A percentile compares a stretch with the other conserved stretches of the same genome.
Conservation (phyloP, 1,140 invertebrate genomes). For the Tetramorium simillimum region DNA sequence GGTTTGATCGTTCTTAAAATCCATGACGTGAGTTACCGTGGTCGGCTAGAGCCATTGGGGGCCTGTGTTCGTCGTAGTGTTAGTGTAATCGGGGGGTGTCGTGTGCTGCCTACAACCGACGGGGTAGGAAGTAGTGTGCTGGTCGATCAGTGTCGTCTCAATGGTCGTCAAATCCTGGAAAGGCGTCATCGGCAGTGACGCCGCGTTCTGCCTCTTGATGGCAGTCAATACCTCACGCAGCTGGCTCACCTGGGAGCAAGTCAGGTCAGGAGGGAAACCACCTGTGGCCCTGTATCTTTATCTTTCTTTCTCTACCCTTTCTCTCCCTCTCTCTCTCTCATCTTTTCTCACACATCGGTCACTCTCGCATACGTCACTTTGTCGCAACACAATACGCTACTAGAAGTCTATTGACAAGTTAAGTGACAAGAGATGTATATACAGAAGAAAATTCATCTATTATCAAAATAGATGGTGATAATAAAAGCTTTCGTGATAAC, state of each 20-base stretch:
- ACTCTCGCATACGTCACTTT: constrained; percentile 8
- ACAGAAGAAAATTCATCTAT: neutral
- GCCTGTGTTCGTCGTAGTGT: constrained; percentile 84
- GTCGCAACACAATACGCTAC: neutral
- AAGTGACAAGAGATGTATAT: neutral
- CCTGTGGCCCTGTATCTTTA: constrained; percentile 70
- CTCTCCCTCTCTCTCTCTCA: constrained; percentile 21
- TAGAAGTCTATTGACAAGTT: neutral
- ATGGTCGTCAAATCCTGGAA: constrained; percentile 84
- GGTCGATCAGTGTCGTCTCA: constrained; percentile 85
- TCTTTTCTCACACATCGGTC: neutral
- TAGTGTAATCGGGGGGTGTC: constrained; percentile 85
- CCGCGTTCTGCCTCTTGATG: constrained; percentile 83
- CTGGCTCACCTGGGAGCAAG: constrained; percentile 85
- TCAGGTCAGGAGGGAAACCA: constrained; percentile 80
- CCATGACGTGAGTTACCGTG: constrained; percentile 86
- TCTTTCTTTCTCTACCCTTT: constrained; percentile 59
- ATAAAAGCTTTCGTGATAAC: neutral
- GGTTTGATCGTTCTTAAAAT: constrained; percentile 78
- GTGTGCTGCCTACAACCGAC: constrained; percentile 85
- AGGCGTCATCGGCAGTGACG: constrained; percentile 80
- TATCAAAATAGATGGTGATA: neutral
- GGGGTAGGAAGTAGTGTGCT: constrained; percentile 84
- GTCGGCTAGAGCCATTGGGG: constrained; percentile 85
- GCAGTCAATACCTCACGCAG: constrained; percentile 84